A percentile compares a stretch with the other conserved stretches of the same genome.
Evolutionary conservation across 2,888 invertebrate genomes (phyloP).

Genomic region (Bellardia pandia): DNA sequence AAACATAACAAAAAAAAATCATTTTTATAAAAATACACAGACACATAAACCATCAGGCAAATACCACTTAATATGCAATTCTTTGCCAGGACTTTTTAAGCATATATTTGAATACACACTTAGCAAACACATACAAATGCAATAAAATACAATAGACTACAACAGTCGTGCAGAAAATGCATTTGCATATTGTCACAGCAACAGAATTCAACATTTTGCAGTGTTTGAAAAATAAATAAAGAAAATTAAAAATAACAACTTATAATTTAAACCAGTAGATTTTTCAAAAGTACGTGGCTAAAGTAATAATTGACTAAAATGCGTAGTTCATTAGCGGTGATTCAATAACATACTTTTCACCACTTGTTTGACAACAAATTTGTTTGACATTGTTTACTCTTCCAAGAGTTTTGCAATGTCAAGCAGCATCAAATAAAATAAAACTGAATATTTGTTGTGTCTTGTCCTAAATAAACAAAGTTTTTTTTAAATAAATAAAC

Average conservation of each 20-base stretch:
- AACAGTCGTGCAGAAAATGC: conserved; percentile 28
- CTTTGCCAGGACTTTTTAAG: conserved; percentile 16
- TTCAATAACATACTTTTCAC: too few relatives aligned
- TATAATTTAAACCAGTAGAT: background rate
- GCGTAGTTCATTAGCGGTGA: too few relatives aligned
- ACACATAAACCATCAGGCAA: conserved; percentile 31
- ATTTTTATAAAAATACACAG: conserved; percentile 4
- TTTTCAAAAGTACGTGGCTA: background rate
- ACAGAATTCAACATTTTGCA: conserved; percentile 22
- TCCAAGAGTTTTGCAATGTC: too few relatives aligned
- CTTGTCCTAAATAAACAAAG: too few relatives aligned
- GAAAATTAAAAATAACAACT: conserved; percentile 31
- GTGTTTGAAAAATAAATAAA: background rate
- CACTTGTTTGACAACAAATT: too few relatives aligned
- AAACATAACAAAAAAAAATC: conserved; percentile 6
- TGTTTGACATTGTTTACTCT: too few relatives aligned
- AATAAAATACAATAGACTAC: background rate
- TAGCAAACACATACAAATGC: background rate
- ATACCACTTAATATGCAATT: conserved; percentile 51
- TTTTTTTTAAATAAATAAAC: too few relatives aligned
- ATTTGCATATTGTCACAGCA: conserved; percentile 50
- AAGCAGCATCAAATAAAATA: too few relatives aligned
- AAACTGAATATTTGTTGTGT: too few relatives aligned
- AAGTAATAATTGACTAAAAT: background rate
- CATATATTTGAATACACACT: background rate